Percentiles rank a stretch among this genome's conserved stretches.
Evolutionary conservation across 2,888 invertebrate genomes (phyloP).

Genomic region (Exocentrus adspersus): DNA sequence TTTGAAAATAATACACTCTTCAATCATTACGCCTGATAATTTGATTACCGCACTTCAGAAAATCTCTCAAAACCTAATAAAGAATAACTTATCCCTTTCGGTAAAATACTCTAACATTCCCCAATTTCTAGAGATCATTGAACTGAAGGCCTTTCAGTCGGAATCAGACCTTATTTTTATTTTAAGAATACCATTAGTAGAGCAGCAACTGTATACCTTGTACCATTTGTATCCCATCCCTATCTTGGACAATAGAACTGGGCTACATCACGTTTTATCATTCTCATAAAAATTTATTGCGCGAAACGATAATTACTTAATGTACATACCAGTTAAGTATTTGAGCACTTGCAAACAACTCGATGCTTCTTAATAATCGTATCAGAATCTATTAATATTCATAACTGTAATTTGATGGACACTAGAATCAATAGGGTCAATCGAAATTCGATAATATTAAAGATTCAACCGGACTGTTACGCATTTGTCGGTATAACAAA

Average conservation of each 20-base stretch:
- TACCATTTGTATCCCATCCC: neutral
- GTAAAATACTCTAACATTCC: slow-evolving; percentile 13
- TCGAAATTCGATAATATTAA: no score
- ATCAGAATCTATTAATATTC: no score
- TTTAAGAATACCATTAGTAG: slow-evolving; percentile 9
- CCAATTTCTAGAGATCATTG: slow-evolving; percentile 4
- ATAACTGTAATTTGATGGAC: no score
- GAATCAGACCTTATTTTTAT: slow-evolving; percentile 16
- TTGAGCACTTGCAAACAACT: no score
- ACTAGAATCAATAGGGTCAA: no score
- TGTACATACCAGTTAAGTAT: neutral
- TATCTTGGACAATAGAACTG: neutral
- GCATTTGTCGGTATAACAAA: no score
- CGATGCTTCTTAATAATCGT: no score
- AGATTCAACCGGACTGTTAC: no score
- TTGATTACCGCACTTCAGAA: neutral
- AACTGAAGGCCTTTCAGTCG: neutral
- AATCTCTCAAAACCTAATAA: neutral
- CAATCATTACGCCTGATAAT: neutral
- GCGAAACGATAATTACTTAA: neutral
- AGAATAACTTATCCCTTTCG: slow-evolving; percentile 7
- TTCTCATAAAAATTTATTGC: neutral
- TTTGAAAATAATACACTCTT: neutral
- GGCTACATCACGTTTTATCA: neutral
- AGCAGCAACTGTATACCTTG: neutral